Evolutionary conservation across 2,888 invertebrate species (phyloP), one percentile per base, ranked within the genome.

Genomic region (Chrysotoxum bicinctum): DNA sequence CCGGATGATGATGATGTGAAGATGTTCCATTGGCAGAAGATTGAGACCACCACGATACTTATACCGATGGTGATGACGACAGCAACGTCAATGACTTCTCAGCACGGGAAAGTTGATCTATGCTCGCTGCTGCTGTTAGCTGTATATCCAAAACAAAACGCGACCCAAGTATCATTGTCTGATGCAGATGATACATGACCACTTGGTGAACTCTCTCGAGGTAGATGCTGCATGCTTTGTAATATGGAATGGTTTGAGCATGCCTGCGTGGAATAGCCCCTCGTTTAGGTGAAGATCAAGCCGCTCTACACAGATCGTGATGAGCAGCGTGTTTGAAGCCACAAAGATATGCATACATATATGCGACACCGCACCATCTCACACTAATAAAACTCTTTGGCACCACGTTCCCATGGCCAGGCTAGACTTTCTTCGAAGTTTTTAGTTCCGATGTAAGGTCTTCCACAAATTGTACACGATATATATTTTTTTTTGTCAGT

Each of bases 61-160:
- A 21, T 3, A 37, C n/a, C 56, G 8, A 66, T 26, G 58, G 16
- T 23, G 72, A 54, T 62, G 76, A 66, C 40, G 54, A 52, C 12
- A 43, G 32, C 78, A 70, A 81, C 80, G 85, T 85, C 85, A 85
- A 85, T 85, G 85, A 85, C 85, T 81, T 35, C 14, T 64, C 68
- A 68, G 8, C 72, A 68, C 68, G 81, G 85, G 85, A 85, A 85
- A 85, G 85, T 85, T 85, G 81, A 85, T 81, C 81, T 80, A 81
- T 85, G 80, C 26, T 66, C 23, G 14, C 48, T 48, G 52, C 30
- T 37, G 54, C 35, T 45, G 45, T 30, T 43, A 35, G 30, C 50
- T 10, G 14, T 50, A 50, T 69, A 72, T 43, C 48, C 26, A 68
- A 73, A 78, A 69, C 80, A 70, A 48, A 64, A 45, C 50, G 72